Evolutionary conservation across 2,888 invertebrate species (phyloP).

Genomic region (Callinectes sapidus): DNA sequence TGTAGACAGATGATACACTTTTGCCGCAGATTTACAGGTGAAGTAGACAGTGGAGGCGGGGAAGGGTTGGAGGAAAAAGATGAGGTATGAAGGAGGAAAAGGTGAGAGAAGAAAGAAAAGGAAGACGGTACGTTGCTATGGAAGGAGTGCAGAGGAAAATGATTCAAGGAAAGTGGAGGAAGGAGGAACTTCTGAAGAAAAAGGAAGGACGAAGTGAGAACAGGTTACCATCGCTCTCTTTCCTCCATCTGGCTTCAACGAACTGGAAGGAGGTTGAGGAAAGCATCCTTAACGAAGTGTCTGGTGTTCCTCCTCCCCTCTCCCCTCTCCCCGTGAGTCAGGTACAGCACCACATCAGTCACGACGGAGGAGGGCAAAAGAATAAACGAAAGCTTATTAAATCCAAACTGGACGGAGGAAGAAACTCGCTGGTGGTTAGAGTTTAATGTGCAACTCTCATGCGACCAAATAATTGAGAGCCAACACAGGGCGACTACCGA

Average conservation of each 20-base stretch:
- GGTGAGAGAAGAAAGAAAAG: not conserved
- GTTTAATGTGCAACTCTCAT: conserved; percentile 46
- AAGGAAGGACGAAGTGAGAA: not conserved
- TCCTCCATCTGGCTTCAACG: not conserved
- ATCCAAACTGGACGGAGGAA: conserved; percentile 43
- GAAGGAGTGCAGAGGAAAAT: not conserved
- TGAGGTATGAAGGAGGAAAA: not conserved
- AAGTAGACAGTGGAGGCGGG: not conserved
- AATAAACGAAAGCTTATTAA: conserved; percentile 49
- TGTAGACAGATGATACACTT: not conserved
- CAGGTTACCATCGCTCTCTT: not conserved
- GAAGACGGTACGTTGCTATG: not conserved
- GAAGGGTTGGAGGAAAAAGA: not conserved
- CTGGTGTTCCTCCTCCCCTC: not conserved
- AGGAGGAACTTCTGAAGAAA: not conserved
- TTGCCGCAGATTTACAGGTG: not conserved
- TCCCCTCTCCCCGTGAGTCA: not conserved
- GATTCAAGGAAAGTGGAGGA: not conserved
- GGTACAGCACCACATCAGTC: conserved; percentile 36
- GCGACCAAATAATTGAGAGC: conserved; percentile 45
- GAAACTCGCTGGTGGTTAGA: conserved; percentile 38
- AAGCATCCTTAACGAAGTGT: not conserved
- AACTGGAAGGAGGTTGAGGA: not conserved
- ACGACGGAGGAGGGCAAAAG: conserved; percentile 16
- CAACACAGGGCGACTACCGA: not conserved